These are phyloP conservation scores for Molanna angustata DNA, from an alignment of 2,888 invertebrate genomes.

Conservation along the genomic window DNA sequence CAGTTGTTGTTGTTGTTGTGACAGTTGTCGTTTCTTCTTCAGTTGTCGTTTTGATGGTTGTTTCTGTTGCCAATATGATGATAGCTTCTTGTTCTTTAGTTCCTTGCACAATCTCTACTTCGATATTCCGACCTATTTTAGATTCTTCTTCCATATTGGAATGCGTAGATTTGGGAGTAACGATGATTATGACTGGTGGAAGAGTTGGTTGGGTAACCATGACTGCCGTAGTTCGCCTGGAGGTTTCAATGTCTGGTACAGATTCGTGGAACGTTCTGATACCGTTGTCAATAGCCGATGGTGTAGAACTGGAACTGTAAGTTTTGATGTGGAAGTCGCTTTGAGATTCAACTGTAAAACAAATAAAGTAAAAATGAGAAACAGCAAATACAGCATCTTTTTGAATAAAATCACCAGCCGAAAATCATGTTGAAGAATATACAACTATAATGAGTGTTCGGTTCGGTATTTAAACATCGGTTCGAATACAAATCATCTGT, in stretches of 20 bases:
- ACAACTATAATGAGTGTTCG: no score
- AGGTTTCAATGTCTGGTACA: slow-evolving; percentile 44
- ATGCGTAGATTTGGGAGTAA: slow-evolving; percentile 33
- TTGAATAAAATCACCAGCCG: neutral
- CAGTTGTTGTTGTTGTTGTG: slow-evolving; percentile 39
- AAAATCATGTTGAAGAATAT: neutral
- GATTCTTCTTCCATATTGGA: slow-evolving; percentile 25
- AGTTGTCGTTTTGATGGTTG: slow-evolving; percentile 42
- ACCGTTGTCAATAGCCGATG: slow-evolving; percentile 48
- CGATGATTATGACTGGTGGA: slow-evolving; percentile 8
- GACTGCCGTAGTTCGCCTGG: slow-evolving; percentile 45
- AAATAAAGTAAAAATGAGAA: no score
- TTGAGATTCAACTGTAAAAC: slow-evolving; percentile 77
- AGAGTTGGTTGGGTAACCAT: slow-evolving; percentile 30
- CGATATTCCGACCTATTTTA: slow-evolving; percentile 29
- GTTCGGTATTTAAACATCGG: no score
- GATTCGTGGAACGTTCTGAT: slow-evolving; percentile 49
- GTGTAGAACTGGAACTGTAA: slow-evolving; percentile 47
- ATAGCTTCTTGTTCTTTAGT: slow-evolving; percentile 20
- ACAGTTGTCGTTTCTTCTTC: slow-evolving; percentile 33
- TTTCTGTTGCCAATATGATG: slow-evolving; percentile 36
- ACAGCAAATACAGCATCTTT: neutral
- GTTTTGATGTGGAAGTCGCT: slow-evolving; percentile 76
- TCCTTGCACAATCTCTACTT: slow-evolving; percentile 29
- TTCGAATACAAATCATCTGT: no score